Evolutionary conservation across 2,113 vertebrate species (phyloP).

Genomic region (Picathartes gymnocephalus): DNA sequence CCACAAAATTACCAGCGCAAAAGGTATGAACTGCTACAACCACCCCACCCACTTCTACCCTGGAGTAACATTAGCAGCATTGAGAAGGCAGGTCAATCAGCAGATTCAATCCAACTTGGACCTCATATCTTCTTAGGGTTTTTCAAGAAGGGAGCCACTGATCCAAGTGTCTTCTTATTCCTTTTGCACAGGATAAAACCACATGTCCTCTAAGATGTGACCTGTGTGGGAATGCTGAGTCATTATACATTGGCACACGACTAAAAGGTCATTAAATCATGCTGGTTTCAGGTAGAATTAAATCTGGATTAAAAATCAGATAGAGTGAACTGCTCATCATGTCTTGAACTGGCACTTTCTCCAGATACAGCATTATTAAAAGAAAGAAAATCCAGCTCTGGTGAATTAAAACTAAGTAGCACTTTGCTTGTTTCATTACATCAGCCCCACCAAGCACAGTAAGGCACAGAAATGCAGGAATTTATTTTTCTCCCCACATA

Average conservation of each 20-base stretch:
- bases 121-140: background rate
- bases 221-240: background rate
- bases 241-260: background rate
- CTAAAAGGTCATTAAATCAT: background rate
- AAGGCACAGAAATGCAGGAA: background rate
- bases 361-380: background rate
- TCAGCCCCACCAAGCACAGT: background rate
- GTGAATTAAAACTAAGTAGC: background rate
- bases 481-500: background rate
- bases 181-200: background rate
- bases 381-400: background rate
- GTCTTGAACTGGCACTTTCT: background rate
- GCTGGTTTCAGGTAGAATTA: background rate
- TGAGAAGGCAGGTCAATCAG: background rate
- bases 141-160: background rate
- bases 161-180: background rate
- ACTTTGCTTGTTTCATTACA: background rate
- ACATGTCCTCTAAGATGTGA: background rate
- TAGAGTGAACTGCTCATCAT: background rate
- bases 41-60: background rate
- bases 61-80: background rate
- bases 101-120: background rate
- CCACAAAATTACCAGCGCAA: background rate
- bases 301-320: background rate
- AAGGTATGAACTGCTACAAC: background rate